Evolutionary conservation across 2,888 invertebrate species (phyloP).

Genomic region (Hanleya hanleyi): DNA sequence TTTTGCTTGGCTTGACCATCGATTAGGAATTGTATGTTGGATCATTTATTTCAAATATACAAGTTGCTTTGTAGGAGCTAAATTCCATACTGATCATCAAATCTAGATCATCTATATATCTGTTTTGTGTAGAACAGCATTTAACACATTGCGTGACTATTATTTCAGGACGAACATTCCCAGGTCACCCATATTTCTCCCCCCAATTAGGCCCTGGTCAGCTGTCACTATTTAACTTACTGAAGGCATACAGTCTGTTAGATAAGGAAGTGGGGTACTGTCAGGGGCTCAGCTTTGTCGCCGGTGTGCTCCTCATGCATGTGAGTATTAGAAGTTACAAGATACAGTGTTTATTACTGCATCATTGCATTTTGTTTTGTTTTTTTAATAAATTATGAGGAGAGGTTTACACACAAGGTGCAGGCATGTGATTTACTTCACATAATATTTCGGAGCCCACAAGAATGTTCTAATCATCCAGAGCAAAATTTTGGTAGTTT

Average conservation of each 20-base stretch:
- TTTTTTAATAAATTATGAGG: not conserved
- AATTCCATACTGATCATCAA: no score
- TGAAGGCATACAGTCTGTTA: constrained; percentile 95
- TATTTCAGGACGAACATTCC: constrained; percentile 87
- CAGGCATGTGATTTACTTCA: not conserved
- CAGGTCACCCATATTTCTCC: constrained; percentile 94
- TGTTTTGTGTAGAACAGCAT: no score
- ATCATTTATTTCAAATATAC: no score
- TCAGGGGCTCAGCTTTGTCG: constrained; percentile 96
- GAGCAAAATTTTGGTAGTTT: no score
- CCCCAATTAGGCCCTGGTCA: constrained; percentile 95
- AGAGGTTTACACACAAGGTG: not conserved
- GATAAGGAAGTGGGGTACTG: constrained; percentile 97
- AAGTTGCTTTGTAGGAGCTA: no score
- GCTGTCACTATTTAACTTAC: constrained; percentile 91
- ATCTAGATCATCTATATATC: no score
- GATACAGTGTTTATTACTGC: constrained; percentile 44
- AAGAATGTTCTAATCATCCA: no score
- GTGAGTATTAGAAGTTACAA: constrained; percentile 78
- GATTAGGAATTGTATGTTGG: no score
- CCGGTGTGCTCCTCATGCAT: constrained; percentile 92
- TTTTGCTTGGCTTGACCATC: no score
- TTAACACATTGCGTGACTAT: no score
- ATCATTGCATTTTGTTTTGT: not conserved
- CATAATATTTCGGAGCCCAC: no score